Percentiles rank a stretch among this genome's conserved stretches.
Conservation (phyloP, 2,888 invertebrate species). For the Trichacis sp. region DNA sequence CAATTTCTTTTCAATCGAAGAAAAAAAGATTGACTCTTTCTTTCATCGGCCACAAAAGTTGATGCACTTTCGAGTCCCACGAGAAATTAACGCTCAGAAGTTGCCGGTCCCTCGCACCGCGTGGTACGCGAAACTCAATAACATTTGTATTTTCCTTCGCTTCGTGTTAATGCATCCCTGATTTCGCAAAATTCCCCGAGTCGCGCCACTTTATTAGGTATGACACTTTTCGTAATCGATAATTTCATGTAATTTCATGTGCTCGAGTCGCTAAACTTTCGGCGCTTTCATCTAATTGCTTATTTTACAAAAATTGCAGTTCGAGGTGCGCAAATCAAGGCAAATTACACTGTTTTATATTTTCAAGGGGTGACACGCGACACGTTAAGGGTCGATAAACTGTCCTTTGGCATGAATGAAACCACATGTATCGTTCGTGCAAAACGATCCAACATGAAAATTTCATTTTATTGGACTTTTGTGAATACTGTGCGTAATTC, state of each 20-base stretch:
- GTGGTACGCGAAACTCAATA: neutral
- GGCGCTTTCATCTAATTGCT: neutral
- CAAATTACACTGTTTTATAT: neutral
- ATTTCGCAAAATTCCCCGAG: neutral
- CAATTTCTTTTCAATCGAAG: slow-evolving; percentile 40
- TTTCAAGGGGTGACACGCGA: neutral
- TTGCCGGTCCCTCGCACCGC: slow-evolving; percentile 2
- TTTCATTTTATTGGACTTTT: too few species aligned
- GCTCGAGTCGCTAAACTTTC: neutral
- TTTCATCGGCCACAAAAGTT: neutral
- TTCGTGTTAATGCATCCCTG: neutral
- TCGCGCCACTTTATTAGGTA: neutral
- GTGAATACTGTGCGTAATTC: neutral
- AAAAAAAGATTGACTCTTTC: neutral
- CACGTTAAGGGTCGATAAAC: slow-evolving; percentile 1
- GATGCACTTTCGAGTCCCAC: neutral
- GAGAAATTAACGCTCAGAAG: neutral
- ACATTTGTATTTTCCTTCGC: neutral
- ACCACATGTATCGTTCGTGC: neutral
- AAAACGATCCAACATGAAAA: neutral
- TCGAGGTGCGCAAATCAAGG: neutral
- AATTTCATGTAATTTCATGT: neutral
- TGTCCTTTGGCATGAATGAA: neutral
- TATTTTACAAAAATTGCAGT: neutral
- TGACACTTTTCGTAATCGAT: neutral